Percentiles rank a stretch among this genome's conserved stretches.
Conservation (phyloP, 2,797 vertebrate species). For the Muscicapa striata region DNA sequence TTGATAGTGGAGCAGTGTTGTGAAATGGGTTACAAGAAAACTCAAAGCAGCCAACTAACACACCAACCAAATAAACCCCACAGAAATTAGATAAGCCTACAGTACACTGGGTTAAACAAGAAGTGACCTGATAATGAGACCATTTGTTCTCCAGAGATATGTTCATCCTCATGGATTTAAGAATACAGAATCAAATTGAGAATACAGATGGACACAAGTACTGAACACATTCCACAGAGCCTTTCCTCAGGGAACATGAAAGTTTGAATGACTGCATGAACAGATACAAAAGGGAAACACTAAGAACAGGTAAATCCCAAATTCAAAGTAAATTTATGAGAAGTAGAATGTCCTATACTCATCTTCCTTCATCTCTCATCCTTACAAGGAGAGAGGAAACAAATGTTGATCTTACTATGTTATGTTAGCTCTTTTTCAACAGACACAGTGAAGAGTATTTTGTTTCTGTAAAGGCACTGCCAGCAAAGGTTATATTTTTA, state of each 20-base stretch:
- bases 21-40: background rate
- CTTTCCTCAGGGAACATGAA: background rate
- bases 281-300: background rate
- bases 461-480: background rate
- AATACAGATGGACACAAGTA: background rate
- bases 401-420: background rate
- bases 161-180: background rate
- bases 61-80: background rate
- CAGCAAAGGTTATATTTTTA: background rate
- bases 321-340: background rate
- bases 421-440: background rate
- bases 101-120: background rate
- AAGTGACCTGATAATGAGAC: background rate
- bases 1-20: background rate
- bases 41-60: background rate
- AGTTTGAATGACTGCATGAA: background rate
- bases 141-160: background rate
- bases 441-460: background rate
- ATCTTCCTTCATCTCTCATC: background rate
- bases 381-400: background rate
- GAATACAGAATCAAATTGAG: background rate
- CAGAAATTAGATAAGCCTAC: background rate
- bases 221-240: background rate
- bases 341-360: background rate
- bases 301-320: background rate